A percentile compares a stretch with the other conserved stretches of the same genome.
These are phyloP conservation scores for Piprites chloris DNA, from an alignment of 2,113 vertebrate species.

Conservation along the genomic window DNA sequence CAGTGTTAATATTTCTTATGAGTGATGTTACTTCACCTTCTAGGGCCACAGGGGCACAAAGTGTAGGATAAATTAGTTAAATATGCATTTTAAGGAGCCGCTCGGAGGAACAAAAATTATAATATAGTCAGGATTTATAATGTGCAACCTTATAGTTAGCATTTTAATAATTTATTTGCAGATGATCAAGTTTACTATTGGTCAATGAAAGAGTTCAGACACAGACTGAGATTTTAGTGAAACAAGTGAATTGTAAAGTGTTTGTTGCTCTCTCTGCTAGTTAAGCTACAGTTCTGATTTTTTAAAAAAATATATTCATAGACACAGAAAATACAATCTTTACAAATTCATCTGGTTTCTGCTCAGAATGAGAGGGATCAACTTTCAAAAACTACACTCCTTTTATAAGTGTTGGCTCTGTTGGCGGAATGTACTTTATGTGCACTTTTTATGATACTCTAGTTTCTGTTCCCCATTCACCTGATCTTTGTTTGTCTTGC, in stretches of 20 bases:
- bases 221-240: not conserved
- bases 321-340: not conserved
- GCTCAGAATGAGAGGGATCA: not conserved
- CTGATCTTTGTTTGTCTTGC: conserved; percentile 62
- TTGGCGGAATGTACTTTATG: conserved; percentile 11
- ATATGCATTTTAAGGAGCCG: conserved; percentile 62
- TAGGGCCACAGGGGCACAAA: conserved; percentile 70
- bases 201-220: not conserved
- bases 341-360: conserved; percentile 27
- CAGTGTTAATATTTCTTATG: conserved; percentile 76
- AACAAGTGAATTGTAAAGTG: not conserved
- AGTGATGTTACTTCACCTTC: conserved; percentile 66
- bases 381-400: conserved; percentile 14
- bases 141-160: conserved; percentile 36
- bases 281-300: not conserved
- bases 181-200: conserved; percentile 39
- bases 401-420: conserved; percentile 29
- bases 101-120: conserved; percentile 47
- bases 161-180: conserved; percentile 65
- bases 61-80: conserved; percentile 63
- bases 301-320: not conserved
- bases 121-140: conserved; percentile 35
- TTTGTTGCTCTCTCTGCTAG: not conserved
- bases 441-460: conserved; percentile 25
- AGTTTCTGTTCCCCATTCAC: conserved; percentile 52